These are phyloP conservation scores for Sphyrna mokarran DNA, from an alignment of 2,113 vertebrate genomes.

Conservation along the genomic window DNA sequence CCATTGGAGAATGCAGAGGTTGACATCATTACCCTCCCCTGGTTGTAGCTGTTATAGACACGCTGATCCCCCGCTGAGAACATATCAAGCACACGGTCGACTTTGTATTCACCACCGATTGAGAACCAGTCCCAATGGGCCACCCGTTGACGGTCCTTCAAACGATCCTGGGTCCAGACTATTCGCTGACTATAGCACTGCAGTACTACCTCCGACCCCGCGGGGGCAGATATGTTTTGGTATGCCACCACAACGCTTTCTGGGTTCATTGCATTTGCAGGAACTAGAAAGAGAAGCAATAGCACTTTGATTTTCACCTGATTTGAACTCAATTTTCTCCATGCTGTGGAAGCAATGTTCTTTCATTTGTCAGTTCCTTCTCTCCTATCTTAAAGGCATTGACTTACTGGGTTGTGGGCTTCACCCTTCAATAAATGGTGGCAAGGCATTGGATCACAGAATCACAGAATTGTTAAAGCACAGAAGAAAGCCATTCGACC, in stretches of 20 bases:
- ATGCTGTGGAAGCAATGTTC: background rate
- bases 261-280: constrained; percentile 56
- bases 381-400: background rate
- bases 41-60: constrained; percentile 76
- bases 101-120: constrained; percentile 48
- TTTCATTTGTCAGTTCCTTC: background rate
- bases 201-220: constrained; percentile 63
- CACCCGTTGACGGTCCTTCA: constrained; percentile 82
- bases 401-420: background rate
- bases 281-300: constrained; percentile 39
- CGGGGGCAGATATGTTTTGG: constrained; percentile 60
- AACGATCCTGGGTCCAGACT: constrained; percentile 85
- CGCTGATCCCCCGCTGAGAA: constrained; percentile 75
- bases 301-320: background rate
- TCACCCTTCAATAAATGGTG: background rate
- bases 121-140: constrained; percentile 85
- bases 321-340: background rate
- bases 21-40: constrained; percentile 66
- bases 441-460: background rate
- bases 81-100: constrained; percentile 73
- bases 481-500: too few relatives aligned
- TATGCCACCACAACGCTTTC: constrained; percentile 69
- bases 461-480: background rate
- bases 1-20: constrained; percentile 73
- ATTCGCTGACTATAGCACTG: constrained; percentile 83